These are phyloP conservation scores for Enteromius trimaculatus DNA, from an alignment of 2,797 vertebrate species.

Conservation along the genomic window DNA sequence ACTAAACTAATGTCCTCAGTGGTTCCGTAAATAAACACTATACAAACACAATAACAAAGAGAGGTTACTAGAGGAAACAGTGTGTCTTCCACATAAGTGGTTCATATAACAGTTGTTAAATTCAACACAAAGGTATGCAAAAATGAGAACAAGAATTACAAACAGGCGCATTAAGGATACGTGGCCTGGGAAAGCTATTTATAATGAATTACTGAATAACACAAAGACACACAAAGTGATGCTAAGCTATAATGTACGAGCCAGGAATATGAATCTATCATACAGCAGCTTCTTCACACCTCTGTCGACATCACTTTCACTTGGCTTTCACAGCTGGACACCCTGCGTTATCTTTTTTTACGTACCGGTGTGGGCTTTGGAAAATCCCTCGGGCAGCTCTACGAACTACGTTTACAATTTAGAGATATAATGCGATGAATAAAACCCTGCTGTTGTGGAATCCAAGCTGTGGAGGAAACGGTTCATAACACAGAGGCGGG, in stretches of 20 bases:
- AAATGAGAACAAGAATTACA: not conserved
- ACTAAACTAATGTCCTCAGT: not conserved
- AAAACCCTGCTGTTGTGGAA: constrained; percentile 15
- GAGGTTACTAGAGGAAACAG: not conserved
- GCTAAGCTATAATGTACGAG: not conserved
- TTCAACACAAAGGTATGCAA: not conserved
- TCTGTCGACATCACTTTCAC: constrained; percentile 24
- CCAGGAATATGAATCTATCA: not conserved
- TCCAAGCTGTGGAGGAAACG: constrained; percentile 35
- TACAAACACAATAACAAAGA: not conserved
- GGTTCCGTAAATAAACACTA: not conserved
- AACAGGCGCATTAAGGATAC: not conserved
- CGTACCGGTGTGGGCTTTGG: constrained; percentile 21
- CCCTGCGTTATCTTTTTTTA: not conserved
- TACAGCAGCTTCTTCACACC: not conserved
- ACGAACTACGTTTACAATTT: not conserved
- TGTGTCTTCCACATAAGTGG: not conserved
- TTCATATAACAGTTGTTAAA: not conserved
- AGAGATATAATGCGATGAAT: not conserved
- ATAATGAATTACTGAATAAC: not conserved
- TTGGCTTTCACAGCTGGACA: not conserved
- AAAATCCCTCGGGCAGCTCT: not conserved
- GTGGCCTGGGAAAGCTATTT: not conserved
- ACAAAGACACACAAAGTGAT: not conserved
- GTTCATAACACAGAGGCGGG: constrained; percentile 34